A percentile compares a stretch with the other conserved stretches of the same genome.
Evolutionary conservation across 2,797 vertebrate genomes (phyloP).

Genomic region (Varecia variegata): DNA sequence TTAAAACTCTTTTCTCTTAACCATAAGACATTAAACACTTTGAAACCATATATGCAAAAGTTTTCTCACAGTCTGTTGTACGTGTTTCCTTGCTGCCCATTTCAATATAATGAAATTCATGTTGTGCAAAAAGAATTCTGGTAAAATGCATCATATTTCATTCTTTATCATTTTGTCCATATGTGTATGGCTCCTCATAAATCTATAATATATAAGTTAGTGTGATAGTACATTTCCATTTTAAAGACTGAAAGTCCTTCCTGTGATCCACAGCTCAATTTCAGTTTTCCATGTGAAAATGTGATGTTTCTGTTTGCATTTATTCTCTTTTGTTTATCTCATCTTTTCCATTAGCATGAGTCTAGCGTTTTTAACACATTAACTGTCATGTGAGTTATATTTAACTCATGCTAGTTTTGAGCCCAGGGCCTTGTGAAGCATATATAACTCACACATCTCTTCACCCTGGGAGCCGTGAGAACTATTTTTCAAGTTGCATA

Average conservation of each 20-base stretch:
- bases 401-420: no score
- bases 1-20: conserved; percentile 51
- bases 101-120: not conserved
- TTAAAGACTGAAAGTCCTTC: not conserved
- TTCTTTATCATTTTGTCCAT: not conserved
- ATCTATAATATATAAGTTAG: not conserved
- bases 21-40: conserved; percentile 45
- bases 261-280: not conserved
- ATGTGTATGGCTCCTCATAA: not conserved
- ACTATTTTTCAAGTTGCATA: no score
- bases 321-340: not conserved
- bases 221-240: not conserved
- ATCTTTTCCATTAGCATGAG: not conserved
- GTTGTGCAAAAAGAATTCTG: not conserved
- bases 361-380: not conserved
- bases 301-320: not conserved
- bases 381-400: no score
- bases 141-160: not conserved
- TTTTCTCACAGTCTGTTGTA: conserved; percentile 52
- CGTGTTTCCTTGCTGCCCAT: not conserved
- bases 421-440: no score
- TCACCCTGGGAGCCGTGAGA: no score
- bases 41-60: conserved; percentile 54
- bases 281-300: not conserved
- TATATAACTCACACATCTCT: no score